Evolutionary conservation across 2,797 vertebrate species (phyloP).

Genomic region (Antennarius maculatus): DNA sequence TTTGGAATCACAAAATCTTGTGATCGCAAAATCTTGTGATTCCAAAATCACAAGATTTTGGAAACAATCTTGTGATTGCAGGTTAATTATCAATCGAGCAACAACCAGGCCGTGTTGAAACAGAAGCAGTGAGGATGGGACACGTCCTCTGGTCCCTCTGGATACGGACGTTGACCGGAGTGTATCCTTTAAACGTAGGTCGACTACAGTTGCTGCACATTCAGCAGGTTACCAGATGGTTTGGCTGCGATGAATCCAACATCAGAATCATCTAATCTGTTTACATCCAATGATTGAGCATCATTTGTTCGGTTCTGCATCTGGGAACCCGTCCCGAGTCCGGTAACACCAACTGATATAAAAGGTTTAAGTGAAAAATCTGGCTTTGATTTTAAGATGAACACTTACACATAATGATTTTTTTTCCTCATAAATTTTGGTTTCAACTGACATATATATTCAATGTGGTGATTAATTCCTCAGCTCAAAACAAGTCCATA

Average conservation of each 20-base stretch:
- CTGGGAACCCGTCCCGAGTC: constrained; percentile 27
- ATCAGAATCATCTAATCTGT: constrained; percentile 26
- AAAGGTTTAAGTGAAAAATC: constrained; percentile 38
- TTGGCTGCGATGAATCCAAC: too few relatives aligned
- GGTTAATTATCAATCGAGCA: neutral
- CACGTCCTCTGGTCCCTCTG: too few relatives aligned
- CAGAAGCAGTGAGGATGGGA: neutral
- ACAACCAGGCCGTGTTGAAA: neutral
- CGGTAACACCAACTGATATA: constrained; percentile 31
- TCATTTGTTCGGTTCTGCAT: constrained; percentile 6
- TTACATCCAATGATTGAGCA: constrained; percentile 1
- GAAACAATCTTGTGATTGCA: too few relatives aligned
- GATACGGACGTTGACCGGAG: too few relatives aligned
- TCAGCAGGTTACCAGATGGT: too few relatives aligned
- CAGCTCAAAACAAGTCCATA: constrained; percentile 68
- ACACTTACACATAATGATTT: constrained; percentile 50
- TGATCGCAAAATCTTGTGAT: too few relatives aligned
- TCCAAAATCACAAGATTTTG: too few relatives aligned
- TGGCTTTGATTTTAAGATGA: constrained; percentile 58
- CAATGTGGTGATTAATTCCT: constrained; percentile 56
- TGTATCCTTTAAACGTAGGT: too few relatives aligned
- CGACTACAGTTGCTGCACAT: too few relatives aligned
- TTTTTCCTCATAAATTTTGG: constrained; percentile 31
- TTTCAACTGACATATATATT: constrained; percentile 65
- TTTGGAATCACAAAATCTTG: too few relatives aligned